Conservation (phyloP, 2,113 vertebrate species). For the Alces alces region DNA sequence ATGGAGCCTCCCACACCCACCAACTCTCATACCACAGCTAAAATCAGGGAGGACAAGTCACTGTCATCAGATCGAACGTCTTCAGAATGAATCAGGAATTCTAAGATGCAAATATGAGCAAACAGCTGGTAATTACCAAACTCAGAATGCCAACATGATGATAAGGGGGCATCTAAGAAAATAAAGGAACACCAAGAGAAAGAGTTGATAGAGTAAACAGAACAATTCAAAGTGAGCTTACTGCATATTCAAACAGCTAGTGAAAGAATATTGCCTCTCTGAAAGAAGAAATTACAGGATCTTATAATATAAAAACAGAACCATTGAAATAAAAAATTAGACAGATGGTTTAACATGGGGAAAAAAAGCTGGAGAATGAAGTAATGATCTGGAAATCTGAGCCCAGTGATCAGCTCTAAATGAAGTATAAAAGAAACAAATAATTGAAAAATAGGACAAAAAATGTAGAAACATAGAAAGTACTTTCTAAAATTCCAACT, state of each 20-base stretch:
- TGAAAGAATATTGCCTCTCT: background rate
- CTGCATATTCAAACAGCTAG: background rate
- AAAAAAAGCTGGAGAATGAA: background rate
- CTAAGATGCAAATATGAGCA: background rate
- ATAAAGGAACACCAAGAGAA: background rate
- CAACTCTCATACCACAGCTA: too few relatives aligned
- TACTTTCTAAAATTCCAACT: background rate
- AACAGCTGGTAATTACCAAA: background rate
- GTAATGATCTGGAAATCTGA: background rate
- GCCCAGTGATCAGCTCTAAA: background rate
- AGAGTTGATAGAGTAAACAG: background rate
- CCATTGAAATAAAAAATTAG: background rate
- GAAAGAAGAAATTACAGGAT: background rate
- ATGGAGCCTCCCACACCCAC: background rate
- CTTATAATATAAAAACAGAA: background rate
- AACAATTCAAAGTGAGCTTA: background rate
- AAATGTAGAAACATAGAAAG: background rate
- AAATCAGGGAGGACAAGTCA: background rate
- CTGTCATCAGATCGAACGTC: background rate
- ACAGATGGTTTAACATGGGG: background rate
- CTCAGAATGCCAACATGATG: background rate
- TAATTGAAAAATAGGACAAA: background rate
- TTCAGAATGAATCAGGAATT: background rate
- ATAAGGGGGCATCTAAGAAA: background rate
- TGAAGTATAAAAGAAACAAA: background rate